Evolutionary conservation across 92 coral and sea anemone species (phyloP).

Genomic region (Anthopleura xanthogrammica): DNA sequence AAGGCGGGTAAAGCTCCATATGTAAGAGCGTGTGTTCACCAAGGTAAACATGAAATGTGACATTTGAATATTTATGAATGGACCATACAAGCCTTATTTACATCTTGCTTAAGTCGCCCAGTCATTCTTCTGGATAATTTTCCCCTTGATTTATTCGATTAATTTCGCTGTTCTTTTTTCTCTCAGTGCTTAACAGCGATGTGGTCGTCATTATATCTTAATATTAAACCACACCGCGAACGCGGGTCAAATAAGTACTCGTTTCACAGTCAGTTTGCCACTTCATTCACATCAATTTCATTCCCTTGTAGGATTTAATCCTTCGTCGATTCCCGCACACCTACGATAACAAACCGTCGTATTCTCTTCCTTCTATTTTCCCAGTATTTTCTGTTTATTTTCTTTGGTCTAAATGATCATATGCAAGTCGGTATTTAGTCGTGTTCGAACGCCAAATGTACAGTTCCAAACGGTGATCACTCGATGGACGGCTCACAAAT

Average conservation of each 20-base stretch:
- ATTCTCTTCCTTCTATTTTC: background rate
- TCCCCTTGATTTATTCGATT: background rate
- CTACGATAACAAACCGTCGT: background rate
- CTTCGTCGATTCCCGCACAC: background rate
- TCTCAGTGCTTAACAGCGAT: background rate
- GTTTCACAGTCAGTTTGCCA: constrained; percentile 17
- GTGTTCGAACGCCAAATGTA: background rate
- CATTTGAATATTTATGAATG: constrained; percentile 27
- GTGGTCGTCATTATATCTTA: background rate
- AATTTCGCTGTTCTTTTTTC: background rate
- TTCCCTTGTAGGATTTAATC: background rate
- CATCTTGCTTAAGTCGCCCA: constrained; percentile 5
- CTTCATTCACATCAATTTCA: background rate
- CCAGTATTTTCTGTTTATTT: background rate
- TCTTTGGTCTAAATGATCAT: background rate
- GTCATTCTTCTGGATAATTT: background rate
- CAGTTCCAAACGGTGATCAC: constrained; percentile 4
- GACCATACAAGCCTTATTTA: background rate
- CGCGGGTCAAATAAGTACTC: background rate
- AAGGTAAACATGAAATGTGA: background rate
- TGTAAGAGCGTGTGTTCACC: background rate
- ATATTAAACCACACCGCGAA: constrained; percentile 15
- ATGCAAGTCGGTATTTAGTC: background rate
- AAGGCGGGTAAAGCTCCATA: constrained; percentile 5
- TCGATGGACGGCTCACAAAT: background rate